These are phyloP conservation scores for Cacoxenus indagator DNA, from an alignment of 2,888 invertebrate genomes.

Conservation along the genomic window DNA sequence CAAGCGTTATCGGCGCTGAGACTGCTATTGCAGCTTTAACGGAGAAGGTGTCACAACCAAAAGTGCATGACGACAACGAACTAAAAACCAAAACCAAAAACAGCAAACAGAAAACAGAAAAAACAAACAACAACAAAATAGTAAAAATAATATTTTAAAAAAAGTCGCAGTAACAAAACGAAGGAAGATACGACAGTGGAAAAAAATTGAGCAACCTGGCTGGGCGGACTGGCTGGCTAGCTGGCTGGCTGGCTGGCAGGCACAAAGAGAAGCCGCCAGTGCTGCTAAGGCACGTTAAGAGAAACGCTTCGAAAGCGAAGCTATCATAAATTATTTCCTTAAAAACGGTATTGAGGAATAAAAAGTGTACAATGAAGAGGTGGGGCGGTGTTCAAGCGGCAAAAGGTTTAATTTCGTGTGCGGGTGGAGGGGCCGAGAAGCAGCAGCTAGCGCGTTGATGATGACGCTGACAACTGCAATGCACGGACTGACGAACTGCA, in stretches of 20 bases:
- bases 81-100: background rate
- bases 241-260: background rate
- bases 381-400: too few species aligned
- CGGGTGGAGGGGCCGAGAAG: background rate
- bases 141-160: too few species aligned
- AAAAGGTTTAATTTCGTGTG: too few species aligned
- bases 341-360: too few species aligned
- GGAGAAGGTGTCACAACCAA: background rate
- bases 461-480: background rate
- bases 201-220: slow-evolving; percentile 12
- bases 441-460: background rate
- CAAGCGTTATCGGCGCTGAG: background rate
- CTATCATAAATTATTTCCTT: slow-evolving; percentile 18
- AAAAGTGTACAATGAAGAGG: too few species aligned
- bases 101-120: background rate
- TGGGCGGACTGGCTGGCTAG: too few species aligned
- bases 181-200: background rate
- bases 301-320: slow-evolving; percentile 8
- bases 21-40: background rate
- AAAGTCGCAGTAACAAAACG: too few species aligned
- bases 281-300: slow-evolving; percentile 4
- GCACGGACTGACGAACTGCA: background rate
- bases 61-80: background rate
- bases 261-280: slow-evolving; percentile 13
- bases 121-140: too few species aligned